Evolutionary conservation across 2,888 invertebrate genomes (phyloP), one percentile per base, ranked within the genome.

Genomic region (Athetis lepigone): DNA sequence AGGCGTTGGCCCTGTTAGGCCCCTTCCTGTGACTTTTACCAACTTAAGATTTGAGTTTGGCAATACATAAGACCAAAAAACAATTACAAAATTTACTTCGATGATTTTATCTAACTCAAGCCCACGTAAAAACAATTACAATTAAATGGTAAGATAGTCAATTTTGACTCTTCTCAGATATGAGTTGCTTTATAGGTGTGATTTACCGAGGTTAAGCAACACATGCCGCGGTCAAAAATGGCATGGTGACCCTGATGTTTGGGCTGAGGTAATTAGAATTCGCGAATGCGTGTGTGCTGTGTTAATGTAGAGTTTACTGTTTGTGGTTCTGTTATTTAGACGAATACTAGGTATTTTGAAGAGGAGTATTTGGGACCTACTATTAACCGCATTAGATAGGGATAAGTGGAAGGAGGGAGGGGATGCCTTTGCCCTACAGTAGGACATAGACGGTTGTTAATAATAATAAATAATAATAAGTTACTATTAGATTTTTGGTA

Each of bases 181-280:
- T 56, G 27, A 13, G 27, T 69, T 59, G 46, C 61, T 68, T 43
- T 39, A 52, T 18, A 7, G 11, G 49, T 46, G 52, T 75, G 68
- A 70, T 80, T 80, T 54, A 78, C 64, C 64, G 75, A 74, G 70
- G 78, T 77, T 77, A 74, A 51, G 75, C 59, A 74, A 77, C 58
- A 50, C 23, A 46, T 51, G 39, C n/a, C 50, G 40, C 42, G 29
- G 42, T 56, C 59, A 66, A 68, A 70, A 63, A 77, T 64, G 80
- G 78, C 25, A 33, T 39, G 43, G 40, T 71, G 80, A 64, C 78
- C 78, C 70, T 77, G 70, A 52, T 19, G 54, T 18, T 36, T 54
- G 18, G 46, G 51, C 59, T 57, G 62, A 60, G 37, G 65, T 65
- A 60, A 70, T 62, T 77, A 65, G 52, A 68, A 75, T 78, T 74